Conservation (phyloP, 2,113 vertebrate genomes). For the Menidia beryllina region DNA sequence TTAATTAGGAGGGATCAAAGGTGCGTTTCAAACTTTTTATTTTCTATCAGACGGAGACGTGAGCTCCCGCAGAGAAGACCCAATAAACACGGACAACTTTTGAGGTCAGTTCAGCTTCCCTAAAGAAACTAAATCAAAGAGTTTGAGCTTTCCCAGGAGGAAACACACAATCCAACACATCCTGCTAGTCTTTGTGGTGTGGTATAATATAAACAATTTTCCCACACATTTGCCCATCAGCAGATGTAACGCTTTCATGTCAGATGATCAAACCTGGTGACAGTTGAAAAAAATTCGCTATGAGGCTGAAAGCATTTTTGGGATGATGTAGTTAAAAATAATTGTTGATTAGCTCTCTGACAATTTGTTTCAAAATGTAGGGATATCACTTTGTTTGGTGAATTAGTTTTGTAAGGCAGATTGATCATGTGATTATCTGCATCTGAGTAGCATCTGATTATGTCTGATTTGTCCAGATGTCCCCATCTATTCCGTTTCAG, state of each 20-base stretch:
- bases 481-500: not conserved
- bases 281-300: not conserved
- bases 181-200: constrained; percentile 21
- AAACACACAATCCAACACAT: not conserved
- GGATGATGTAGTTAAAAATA: no score
- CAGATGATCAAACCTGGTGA: not conserved
- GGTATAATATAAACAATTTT: constrained; percentile 19
- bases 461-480: not conserved
- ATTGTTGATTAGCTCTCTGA: not conserved
- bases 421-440: no score
- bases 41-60: constrained; percentile 49
- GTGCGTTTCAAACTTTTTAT: constrained; percentile 70
- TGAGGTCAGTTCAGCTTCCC: constrained; percentile 54
- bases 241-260: not conserved
- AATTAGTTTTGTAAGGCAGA: no score
- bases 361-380: not conserved
- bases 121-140: constrained; percentile 56
- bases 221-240: not conserved
- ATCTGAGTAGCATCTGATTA: no score
- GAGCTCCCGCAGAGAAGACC: constrained; percentile 65
- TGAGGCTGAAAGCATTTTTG: not conserved
- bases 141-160: constrained; percentile 16
- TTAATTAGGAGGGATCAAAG: constrained; percentile 77
- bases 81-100: constrained; percentile 54
- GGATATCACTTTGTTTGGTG: not conserved